Base-by-base conservation (phyloP, 1,140 invertebrate genomes). In the Portunus trituberculatus region DNA sequence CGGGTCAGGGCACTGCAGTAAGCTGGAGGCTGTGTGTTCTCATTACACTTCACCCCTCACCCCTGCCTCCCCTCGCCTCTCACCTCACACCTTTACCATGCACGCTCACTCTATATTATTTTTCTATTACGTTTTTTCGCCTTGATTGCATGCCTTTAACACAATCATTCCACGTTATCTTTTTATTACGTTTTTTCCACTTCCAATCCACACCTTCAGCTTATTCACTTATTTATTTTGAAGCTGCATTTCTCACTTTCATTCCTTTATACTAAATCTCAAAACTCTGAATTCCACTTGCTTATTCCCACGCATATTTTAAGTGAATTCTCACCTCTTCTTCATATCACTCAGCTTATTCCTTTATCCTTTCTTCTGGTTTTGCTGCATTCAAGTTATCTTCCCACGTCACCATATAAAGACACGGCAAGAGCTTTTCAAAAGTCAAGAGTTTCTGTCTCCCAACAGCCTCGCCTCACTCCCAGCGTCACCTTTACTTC, bases 31-130 rank as follows among this genome's bases (percentile, higher is more conserved):
- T 59, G 67, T 76, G 67, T 76, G 67, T 76, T 76, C 67, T 76
- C 67, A 76, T 76, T 76, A 76, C 67, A 76, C 67, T 76, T 76
- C 67, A 76, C 52, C 52, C 52, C 52, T 59, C 52, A 59, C 67
- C 67, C 67, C 8, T 76, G 67, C 67, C 67, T 59, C 67, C 67
- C 67, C 67, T 76, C 67, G 25, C 20, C 67, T 76, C 67, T 76
- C 67, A 76, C 25, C 25, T n/a, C 67, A n/a, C 67, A 76, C 20
- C 20, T 76, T 76, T 76, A n/a, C n/a, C n/a, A n/a, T n/a, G 20
- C 67, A n/a, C 16, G 16, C 16, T 59, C 52, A 59, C 12, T 59
- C 16, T 59, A 59, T 39, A 59, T 12, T 59, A 59, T 59, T 59
- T 59, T 59, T 59, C 52, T 59, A 59, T 59, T 59, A 59, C 52